Conservation (phyloP, 2,113 vertebrate species). For the Eonycteris spelaea region DNA sequence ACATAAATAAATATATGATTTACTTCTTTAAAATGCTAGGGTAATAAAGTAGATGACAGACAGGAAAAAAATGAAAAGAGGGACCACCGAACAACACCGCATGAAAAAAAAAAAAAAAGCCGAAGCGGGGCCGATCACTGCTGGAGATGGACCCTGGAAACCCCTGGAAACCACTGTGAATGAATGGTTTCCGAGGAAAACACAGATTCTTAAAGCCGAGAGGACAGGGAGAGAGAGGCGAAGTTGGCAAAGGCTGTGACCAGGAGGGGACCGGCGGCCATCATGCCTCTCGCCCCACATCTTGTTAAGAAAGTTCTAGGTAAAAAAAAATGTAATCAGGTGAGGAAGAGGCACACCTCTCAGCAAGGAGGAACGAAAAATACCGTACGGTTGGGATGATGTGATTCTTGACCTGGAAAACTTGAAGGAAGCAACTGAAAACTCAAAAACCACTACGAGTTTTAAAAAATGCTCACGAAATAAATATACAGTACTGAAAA, state of each 20-base stretch:
- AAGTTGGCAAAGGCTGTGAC: neutral
- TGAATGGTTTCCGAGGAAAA: neutral
- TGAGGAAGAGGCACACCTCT: neutral
- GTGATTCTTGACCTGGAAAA: neutral
- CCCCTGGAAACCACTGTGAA: accelerated
- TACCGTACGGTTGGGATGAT: neutral
- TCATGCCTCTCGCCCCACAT: neutral
- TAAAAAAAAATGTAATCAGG: neutral
- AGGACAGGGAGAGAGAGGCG: neutral
- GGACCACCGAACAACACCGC: neutral
- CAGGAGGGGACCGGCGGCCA: accelerated
- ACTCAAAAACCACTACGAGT: neutral
- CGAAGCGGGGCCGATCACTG: neutral
- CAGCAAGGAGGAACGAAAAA: neutral
- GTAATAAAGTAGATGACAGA: neutral
- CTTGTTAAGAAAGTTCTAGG: neutral
- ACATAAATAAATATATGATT: neutral
- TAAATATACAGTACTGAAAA: neutral
- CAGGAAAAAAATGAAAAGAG: neutral
- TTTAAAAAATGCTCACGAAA: neutral
- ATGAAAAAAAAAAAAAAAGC: neutral
- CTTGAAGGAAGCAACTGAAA: neutral
- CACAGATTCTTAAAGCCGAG: neutral
- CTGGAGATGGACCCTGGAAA: neutral
- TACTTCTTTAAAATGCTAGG: neutral